A percentile compares a stretch with the other conserved stretches of the same genome.
Evolutionary conservation across 2,888 invertebrate species (phyloP).

Genomic region (Nephrotoma appendiculata): DNA sequence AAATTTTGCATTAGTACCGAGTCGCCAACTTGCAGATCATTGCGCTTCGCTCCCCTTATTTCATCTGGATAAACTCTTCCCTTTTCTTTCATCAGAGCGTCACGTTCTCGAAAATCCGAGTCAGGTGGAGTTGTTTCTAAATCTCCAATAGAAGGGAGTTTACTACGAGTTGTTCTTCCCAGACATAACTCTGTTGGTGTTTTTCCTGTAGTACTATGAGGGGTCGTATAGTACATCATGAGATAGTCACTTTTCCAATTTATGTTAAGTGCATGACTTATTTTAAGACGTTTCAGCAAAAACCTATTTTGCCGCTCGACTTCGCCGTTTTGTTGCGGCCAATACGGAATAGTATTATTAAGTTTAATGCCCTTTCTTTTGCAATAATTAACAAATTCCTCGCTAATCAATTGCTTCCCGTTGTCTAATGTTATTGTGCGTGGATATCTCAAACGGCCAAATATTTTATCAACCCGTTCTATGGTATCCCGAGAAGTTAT

Average conservation of each 20-base stretch:
- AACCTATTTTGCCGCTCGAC: constrained; percentile 18
- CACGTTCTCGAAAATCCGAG: background rate
- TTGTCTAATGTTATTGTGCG: background rate
- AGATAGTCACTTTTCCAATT: background rate
- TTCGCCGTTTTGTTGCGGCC: constrained; percentile 19
- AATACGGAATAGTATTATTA: constrained; percentile 15
- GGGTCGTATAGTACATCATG: too few species aligned
- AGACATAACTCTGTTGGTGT: background rate
- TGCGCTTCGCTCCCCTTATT: background rate
- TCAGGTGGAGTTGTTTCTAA: background rate
- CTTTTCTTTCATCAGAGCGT: background rate
- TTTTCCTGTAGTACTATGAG: background rate
- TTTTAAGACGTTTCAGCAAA: too few species aligned
- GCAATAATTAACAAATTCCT: constrained; percentile 14
- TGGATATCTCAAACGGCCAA: background rate
- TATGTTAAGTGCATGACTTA: too few species aligned
- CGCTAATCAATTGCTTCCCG: constrained; percentile 12
- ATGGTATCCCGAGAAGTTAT: background rate
- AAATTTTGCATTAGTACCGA: background rate
- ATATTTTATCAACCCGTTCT: background rate
- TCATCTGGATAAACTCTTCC: background rate
- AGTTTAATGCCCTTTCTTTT: constrained; percentile 12
- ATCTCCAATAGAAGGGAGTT: background rate
- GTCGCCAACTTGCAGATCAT: background rate
- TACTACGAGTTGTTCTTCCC: background rate